Evolutionary conservation across 2,113 vertebrate genomes (phyloP), one percentile per base, ranked within the genome.

Genomic region (Nycticryphes semicollaris): DNA sequence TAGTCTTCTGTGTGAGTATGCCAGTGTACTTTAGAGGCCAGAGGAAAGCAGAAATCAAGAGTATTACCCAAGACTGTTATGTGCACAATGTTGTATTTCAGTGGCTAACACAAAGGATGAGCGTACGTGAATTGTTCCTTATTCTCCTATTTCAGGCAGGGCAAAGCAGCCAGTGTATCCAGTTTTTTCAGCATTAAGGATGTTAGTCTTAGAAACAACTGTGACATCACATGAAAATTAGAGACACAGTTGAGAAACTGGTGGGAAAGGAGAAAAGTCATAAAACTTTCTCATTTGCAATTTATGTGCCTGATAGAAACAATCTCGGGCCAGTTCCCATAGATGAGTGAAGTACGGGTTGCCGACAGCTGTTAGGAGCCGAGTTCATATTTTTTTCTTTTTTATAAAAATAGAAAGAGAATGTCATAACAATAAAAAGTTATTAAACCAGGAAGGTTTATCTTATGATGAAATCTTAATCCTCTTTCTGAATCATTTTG

Each of bases 401-500:
- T 57, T 50, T 33, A 33, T 15, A 69, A 62, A 73, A 69, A n/a
- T 3, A 30, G 35, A 60, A 63, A 51, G 28, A 56, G 7, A 64
- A 22, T 62, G 24, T 31, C 19, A 63, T 66, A 78, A 79, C 84
- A 93, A 72, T 25, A 79, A 80, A 80, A 50, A 70, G 9, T 54
- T 81, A 31, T 48, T 93, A 79, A 81, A 90, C 45, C 35, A 50
- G 43, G 27, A 70, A 72, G 23, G 14, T 87, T 94, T 93, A 72
- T 84, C n/a, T 89, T 25, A 86, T 62, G 23, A 77, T 62, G 45
- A 96, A 89, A 84, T 92, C 67, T 57, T 80, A 80, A 83, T 87
- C 77, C 54, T 94, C 33, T 30, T 89, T 72, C 80, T 47, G 70
- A 89, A 81, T 15, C 2, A 41, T 63, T 87, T 74, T 64, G 13